Evolutionary conservation across 2,797 vertebrate genomes (phyloP), one percentile per base, ranked within the genome.

Genomic region (Falco berigora): DNA sequence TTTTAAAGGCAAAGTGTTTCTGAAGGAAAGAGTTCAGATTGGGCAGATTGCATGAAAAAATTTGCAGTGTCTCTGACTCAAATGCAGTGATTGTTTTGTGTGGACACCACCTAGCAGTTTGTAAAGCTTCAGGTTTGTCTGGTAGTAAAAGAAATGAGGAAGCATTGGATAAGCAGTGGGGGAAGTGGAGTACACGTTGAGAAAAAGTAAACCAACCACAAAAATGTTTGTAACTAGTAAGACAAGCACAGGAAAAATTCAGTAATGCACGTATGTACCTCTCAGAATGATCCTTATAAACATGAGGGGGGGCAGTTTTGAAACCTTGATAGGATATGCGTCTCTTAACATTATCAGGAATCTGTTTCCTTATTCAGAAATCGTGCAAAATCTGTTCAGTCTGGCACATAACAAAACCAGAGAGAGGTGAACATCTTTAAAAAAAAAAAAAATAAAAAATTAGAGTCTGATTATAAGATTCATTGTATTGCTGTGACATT

Each of bases 1-100:
- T 98, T 98, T 98, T 97, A 97, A 97, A 98, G 97, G 97, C 97
- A 78, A 97, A 97, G 88, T 96, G 96, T 96, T 97, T 98, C 94
- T 96, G 96, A 98, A 97, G 94, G 95, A 94, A 95, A 92, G 97
- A 97, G 95, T 97, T 98, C 95, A 97, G 96, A 96, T 68, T 96
- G 92, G 93, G 96, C 96, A 97, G 97, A 96, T 92, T 97, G 95
- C 94, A 94, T 90, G 96, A 94, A 96, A 97, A 97, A 92, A 91
- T 79, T 91, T 87, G 92, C 69, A 25, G 66, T 95, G 91, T 96
- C 85, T 97, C 88, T 14, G 56, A 63, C 78, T 90, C 34, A 19
- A 94, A 94, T 92, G 72, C 19, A 74, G 80, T 72, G 90, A 92
- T 91, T 94, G 69, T 87, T 96, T 92, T 82, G 59, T 77, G 87